These are phyloP conservation scores for Gobio occitaniae DNA, from an alignment of 2,797 vertebrate species.

Conservation along the genomic window DNA sequence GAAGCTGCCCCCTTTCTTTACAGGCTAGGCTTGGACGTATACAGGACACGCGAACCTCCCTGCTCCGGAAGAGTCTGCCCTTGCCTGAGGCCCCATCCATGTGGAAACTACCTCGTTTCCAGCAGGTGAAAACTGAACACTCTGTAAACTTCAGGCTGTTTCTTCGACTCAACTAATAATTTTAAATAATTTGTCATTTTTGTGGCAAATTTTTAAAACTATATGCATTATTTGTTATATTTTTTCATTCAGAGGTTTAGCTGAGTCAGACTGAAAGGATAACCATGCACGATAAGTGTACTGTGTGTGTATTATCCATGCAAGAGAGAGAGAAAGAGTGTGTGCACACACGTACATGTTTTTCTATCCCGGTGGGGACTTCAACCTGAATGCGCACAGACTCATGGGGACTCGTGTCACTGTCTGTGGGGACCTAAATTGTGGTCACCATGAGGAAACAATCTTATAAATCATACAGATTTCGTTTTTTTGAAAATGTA, in stretches of 20 bases:
- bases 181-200: not conserved
- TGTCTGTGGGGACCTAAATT: no score
- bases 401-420: no score
- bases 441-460: not conserved
- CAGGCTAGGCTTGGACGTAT: slow-evolving; percentile 64
- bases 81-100: slow-evolving; percentile 66
- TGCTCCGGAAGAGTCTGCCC: slow-evolving; percentile 71
- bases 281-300: slow-evolving; percentile 31
- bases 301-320: not conserved
- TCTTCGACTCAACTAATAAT: not conserved
- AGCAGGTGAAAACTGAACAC: slow-evolving; percentile 73
- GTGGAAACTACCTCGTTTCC: slow-evolving; percentile 79
- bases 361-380: no score
- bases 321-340: not conserved
- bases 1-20: not conserved
- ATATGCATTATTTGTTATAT: not conserved
- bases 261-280: slow-evolving; percentile 5
- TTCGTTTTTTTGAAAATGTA: not conserved
- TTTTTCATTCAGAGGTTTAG: not conserved
- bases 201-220: not conserved
- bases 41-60: slow-evolving; percentile 74
- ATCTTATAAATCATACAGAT: not conserved
- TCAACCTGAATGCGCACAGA: no score
- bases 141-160: not conserved
- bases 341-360: no score